Percentiles rank a stretch among this genome's conserved stretches.
Evolutionary conservation across 2,888 invertebrate genomes (phyloP).

Genomic region (Melieria picta): DNA sequence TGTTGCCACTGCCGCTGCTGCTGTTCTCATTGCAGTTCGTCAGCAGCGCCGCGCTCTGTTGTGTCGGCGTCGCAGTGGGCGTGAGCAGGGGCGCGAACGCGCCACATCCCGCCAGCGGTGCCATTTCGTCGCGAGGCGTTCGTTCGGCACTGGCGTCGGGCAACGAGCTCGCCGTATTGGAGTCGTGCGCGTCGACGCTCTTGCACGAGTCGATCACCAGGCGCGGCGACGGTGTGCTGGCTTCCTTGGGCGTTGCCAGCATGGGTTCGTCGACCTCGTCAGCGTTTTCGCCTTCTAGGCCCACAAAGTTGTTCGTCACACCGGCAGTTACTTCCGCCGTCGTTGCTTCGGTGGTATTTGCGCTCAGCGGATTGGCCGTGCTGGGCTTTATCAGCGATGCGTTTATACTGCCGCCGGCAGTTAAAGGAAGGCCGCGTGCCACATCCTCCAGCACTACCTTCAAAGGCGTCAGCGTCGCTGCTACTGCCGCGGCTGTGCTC

Average conservation of each 20-base stretch:
- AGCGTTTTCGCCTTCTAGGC: constrained; percentile 1
- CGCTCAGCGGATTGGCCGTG: constrained; percentile 26
- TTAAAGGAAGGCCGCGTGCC: constrained; percentile 8
- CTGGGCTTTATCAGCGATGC: background rate
- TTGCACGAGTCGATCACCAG: constrained; percentile 58
- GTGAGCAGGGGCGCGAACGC: constrained; percentile 28
- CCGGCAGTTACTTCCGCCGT: constrained; percentile 14
- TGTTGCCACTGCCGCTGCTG: constrained; percentile 47
- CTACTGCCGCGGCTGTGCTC: constrained; percentile 35
- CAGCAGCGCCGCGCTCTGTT: constrained; percentile 7
- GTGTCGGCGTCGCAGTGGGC: background rate
- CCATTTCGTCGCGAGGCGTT: background rate
- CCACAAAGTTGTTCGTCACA: constrained; percentile 11
- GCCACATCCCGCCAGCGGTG: background rate
- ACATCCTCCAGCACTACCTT: too few relatives aligned
- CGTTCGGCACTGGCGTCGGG: constrained; percentile 45
- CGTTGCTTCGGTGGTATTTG: constrained; percentile 25
- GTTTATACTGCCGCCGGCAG: constrained; percentile 9
- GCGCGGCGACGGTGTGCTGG: constrained; percentile 57
- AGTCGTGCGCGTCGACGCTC: constrained; percentile 54
- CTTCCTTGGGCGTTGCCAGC: constrained; percentile 50
- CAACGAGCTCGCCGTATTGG: constrained; percentile 52
- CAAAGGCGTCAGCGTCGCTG: constrained; percentile 25
- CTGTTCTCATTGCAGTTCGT: constrained; percentile 43
- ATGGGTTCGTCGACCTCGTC: constrained; percentile 21